Base-by-base conservation (phyloP, 2,888 invertebrate species). In the Rhagium mordax region DNA sequence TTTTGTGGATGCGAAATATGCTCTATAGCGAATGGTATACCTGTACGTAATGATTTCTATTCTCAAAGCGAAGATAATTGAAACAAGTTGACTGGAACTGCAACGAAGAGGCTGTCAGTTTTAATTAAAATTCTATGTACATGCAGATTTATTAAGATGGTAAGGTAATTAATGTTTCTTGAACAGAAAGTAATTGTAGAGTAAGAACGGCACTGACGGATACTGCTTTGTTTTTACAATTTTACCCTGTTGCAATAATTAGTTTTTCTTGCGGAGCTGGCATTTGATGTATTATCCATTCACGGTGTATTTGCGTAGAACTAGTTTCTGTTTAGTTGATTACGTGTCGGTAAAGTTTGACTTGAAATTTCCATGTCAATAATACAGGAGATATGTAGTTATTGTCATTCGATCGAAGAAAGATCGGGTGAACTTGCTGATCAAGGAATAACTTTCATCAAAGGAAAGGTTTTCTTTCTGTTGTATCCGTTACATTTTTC, bases 51-150 rank as follows among this genome's bases (percentile, higher is more conserved):
- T 53, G 53, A 27, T 59, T 51, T 69, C 69, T 59, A 69, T 47
- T 57, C 57, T 57, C 57, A 48, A 47, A 6, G 27, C 53, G 57
- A 55, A 57, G 57, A 64, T 70, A 64, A 51, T 62, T 57, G 55
- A 48, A 70, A 70, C 70, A 62, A 64, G 62, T 62, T 57, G 62
- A 70, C 24, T 70, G 29, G 41, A 67, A 62, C 57, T 24, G 27
- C 70, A 49, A 60, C 29, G 13, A 5, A 18, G 24, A 48, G 51
- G 20, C 13, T 67, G 41, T 49, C 53, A 49, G 57, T 70, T 64
- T 70, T 57, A 70, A 70, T 70, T 70, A 41, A 70, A 70, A 64
- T 70, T 70, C 70, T 55, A 41, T 64, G 60, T 64, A 29, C 57
- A 29, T 47, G 53, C 10, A 64, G 57, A 55, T 64, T 47, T 41